phyloP scores from a whole-genome alignment of 2,888 invertebrate genomes.

The Myathropa florea region DNA sequence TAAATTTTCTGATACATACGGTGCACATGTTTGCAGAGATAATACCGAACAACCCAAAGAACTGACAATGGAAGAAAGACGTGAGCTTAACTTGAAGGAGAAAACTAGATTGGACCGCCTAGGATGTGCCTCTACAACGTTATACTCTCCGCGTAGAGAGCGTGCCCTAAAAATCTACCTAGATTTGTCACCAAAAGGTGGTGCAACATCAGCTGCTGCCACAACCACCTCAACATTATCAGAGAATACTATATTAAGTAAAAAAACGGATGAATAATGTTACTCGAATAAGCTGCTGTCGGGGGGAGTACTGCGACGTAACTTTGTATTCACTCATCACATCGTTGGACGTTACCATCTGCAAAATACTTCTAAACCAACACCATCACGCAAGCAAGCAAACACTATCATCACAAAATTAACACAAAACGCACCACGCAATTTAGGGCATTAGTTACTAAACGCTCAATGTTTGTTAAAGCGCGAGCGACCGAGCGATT shows the following conservation, averaged over 20 bases:
- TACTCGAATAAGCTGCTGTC: slow-evolving; percentile 40
- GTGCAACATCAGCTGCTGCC: slow-evolving; percentile 1
- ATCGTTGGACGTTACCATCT: slow-evolving; percentile 52
- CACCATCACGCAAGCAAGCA: slow-evolving; percentile 53
- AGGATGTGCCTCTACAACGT: slow-evolving; percentile 78
- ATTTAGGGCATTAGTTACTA: slow-evolving; percentile 69
- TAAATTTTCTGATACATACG: background rate
- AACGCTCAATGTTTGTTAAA: slow-evolving; percentile 51
- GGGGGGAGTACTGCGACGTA: slow-evolving; percentile 48
- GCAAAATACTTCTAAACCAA: slow-evolving; percentile 40
- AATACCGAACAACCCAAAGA: slow-evolving; percentile 83
- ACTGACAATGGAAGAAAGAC: slow-evolving; percentile 84
- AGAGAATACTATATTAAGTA: slow-evolving; percentile 12
- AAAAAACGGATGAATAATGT: slow-evolving; percentile 51
- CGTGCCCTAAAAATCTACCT: slow-evolving; percentile 88
- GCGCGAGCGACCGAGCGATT: slow-evolving; percentile 45
- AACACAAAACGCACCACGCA: slow-evolving; percentile 66
- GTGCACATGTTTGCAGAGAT: slow-evolving; percentile 82
- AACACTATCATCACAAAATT: slow-evolving; percentile 53
- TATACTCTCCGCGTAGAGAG: slow-evolving; percentile 85
- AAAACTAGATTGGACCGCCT: slow-evolving; percentile 82
- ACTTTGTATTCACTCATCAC: slow-evolving; percentile 51
- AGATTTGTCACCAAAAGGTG: slow-evolving; percentile 80
- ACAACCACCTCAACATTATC: slow-evolving; percentile 12
- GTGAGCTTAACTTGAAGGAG: slow-evolving; percentile 84